Evolutionary conservation across 2,888 invertebrate genomes (phyloP), one percentile per base, ranked within the genome.

Genomic region (Latrodectus hesperus): DNA sequence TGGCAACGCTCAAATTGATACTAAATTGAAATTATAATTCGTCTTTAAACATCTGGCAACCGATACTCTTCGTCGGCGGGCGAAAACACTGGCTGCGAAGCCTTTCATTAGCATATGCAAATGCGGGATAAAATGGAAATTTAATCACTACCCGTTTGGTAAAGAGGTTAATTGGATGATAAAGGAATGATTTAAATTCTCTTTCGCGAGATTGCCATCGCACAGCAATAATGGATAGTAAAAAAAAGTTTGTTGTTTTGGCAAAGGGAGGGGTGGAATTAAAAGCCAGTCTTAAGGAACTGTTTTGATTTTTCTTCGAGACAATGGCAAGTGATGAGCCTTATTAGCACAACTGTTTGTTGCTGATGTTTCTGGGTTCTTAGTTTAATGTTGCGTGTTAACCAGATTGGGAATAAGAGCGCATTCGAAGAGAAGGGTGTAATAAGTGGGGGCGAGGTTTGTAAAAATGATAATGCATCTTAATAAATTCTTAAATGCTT

Each of bases 1-100:
- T 78, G 84, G 78, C 84, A 78, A 78, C 73, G 84, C 77, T 72
- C 65, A 84, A 84, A 84, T 84, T 78, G 77, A 78, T 84, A 73
- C 84, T 67, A 84, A 84, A 84, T 84, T 84, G 84, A 84, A 84
- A 84, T 84, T 78, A 84, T 84, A 84, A 84, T 84, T 84, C 84
- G 78, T 78, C 84, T 84, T 84, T 84, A 84, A 84, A 78, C 84
- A 84, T 78, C 84, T 78, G 67, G 77, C 72, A 84, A 84, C 84
- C 84, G 84, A 84, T 84, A 78, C 77, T 60, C 12, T 38, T 51
- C 52, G 53, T 14, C 51, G 70, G 70, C 9, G 67, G 26, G 67
- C 6, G 67, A 22, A 22, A 14, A 22, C 12, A 52, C 72, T 17
- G 14, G 9, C 52, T 51, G 70, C 64, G 73, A 73, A 22, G 22